Percentiles rank a stretch among this genome's conserved stretches.
Conservation (phyloP, 2,888 invertebrate species). For the Noctua pronuba region DNA sequence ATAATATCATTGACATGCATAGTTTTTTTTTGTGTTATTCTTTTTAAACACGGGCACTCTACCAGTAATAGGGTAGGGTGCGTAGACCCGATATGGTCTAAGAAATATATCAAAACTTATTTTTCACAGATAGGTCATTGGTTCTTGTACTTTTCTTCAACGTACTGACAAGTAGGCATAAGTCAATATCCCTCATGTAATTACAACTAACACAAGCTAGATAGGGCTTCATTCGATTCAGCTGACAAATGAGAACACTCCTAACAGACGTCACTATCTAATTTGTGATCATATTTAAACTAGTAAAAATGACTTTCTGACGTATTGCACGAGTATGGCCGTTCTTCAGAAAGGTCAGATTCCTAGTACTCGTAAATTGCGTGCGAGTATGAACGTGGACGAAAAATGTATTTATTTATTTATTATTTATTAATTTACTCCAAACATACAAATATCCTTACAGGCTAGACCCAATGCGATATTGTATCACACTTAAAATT, state of each 20-base stretch:
- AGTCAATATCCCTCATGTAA: conserved; percentile 35
- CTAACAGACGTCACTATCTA: conserved; percentile 42
- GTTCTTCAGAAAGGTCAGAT: background rate
- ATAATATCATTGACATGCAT: too few species aligned
- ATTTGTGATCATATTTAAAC: conserved; percentile 49
- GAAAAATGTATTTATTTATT: too few species aligned
- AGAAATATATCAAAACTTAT: background rate
- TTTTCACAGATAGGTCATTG: background rate
- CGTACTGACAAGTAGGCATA: background rate
- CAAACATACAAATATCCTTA: too few species aligned
- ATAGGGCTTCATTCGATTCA: conserved; percentile 65
- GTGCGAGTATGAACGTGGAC: background rate
- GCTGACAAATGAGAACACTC: conserved; percentile 53
- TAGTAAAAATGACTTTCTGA: conserved; percentile 20
- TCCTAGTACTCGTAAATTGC: background rate
- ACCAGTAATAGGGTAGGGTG: too few species aligned
- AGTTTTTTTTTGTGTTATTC: background rate
- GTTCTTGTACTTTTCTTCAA: background rate
- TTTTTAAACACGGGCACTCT: background rate
- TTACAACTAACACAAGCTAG: conserved; percentile 38
- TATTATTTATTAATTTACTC: too few species aligned
- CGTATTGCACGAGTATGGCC: background rate
- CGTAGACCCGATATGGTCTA: background rate
- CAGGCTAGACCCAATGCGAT: too few species aligned
- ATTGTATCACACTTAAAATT: too few species aligned